Evolutionary conservation across 1,140 invertebrate species (phyloP).

Genomic region (Antheraea pernyi): DNA sequence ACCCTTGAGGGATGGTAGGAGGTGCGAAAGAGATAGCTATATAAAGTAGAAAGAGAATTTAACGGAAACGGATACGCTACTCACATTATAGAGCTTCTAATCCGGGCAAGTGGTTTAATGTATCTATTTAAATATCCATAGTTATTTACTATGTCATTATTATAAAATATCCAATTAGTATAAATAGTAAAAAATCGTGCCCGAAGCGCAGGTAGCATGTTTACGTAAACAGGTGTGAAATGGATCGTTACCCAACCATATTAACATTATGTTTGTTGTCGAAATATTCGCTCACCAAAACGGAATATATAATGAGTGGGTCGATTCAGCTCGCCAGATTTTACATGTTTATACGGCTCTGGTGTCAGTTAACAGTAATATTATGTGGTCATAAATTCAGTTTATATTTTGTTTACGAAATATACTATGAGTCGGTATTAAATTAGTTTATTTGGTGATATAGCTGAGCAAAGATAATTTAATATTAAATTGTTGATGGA

Average conservation of each 20-base stretch:
- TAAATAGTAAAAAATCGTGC: slow-evolving; percentile 45
- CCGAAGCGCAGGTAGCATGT: slow-evolving; percentile 45
- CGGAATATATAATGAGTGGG: slow-evolving; percentile 60
- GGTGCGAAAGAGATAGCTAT: too few relatives aligned
- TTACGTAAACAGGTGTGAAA: slow-evolving; percentile 71
- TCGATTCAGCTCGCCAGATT: slow-evolving; percentile 41
- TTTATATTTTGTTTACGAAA: slow-evolving; percentile 32
- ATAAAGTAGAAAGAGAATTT: too few relatives aligned
- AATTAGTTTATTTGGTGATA: background rate
- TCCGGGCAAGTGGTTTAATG: too few relatives aligned
- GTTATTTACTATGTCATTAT: too few relatives aligned
- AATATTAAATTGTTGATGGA: too few relatives aligned
- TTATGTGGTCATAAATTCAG: slow-evolving; percentile 44
- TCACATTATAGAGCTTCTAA: too few relatives aligned
- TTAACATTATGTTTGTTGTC: slow-evolving; percentile 72
- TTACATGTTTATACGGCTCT: slow-evolving; percentile 40
- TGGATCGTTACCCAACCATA: slow-evolving; percentile 59
- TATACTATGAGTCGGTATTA: background rate
- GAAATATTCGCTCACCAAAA: slow-evolving; percentile 58
- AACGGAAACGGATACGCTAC: too few relatives aligned
- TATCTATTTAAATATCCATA: too few relatives aligned
- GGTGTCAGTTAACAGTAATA: slow-evolving; percentile 42
- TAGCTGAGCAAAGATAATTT: background rate
- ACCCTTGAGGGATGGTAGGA: too few relatives aligned
- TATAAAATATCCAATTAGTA: slow-evolving; percentile 24